Conservation (phyloP, 2,113 vertebrate species). For the Malurus cyaneus region DNA sequence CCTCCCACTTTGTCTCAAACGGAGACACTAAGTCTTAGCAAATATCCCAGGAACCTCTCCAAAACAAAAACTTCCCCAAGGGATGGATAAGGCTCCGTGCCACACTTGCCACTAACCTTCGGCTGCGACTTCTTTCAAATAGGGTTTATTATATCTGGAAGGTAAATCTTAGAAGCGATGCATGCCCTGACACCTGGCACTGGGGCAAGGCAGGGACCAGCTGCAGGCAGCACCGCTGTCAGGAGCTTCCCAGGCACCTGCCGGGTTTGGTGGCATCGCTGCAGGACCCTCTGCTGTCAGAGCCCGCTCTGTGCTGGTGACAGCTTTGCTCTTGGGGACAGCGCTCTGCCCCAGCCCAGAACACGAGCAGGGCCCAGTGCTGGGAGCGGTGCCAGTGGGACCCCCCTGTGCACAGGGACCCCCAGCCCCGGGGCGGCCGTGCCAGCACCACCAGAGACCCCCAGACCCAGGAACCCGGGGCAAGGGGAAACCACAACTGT, state of each 20-base stretch:
- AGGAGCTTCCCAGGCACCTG: background rate
- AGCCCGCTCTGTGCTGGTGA: background rate
- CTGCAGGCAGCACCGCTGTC: accelerated
- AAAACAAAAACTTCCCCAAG: background rate
- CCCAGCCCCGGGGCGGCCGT: background rate
- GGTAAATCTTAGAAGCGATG: background rate
- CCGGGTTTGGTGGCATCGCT: background rate
- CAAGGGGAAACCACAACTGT: background rate
- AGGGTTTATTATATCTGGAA: background rate
- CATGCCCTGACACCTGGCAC: accelerated
- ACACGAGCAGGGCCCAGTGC: background rate
- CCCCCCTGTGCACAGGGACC: background rate
- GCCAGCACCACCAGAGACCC: background rate
- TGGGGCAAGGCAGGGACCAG: background rate
- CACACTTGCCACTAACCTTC: background rate
- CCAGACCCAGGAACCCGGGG: background rate
- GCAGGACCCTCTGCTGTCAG: background rate
- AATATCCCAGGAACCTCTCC: background rate
- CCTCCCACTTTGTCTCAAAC: no score
- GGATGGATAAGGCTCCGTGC: background rate
- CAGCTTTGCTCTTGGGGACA: background rate
- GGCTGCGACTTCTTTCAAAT: background rate
- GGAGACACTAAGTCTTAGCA: background rate
- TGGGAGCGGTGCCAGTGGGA: background rate
- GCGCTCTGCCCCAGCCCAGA: background rate